Base-by-base conservation (phyloP, 2,888 invertebrate genomes). In the Drosophila limbata region DNA sequence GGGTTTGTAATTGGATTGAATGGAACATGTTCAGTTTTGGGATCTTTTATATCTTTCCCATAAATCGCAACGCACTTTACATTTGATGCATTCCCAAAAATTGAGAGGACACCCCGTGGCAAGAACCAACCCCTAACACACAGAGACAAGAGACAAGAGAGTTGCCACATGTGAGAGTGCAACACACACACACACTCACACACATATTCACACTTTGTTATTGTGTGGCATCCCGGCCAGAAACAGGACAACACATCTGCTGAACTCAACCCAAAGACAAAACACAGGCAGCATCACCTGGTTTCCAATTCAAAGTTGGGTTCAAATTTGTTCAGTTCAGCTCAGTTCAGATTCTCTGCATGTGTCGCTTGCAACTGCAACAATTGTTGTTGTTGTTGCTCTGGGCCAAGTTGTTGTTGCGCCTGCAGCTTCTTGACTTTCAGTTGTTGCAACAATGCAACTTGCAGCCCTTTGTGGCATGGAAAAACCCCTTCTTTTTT, bases 401-500 rank as follows among this genome's bases (percentile, higher is more conserved):
- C 60, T 63, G 56, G 51, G 17, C 37, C 45, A 51, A 79, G 74
- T 67, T 69, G 28, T 28, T 28, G 28, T 28, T 28, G 69, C 62
- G 73, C 65, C 81, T 60, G 77, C 79, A 82, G 83, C 84, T 88
- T 84, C 88, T 88, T 84, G 88, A 88, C 88, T 88, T 84, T 63
- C 52, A 21, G 31, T 19, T 40, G 53, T 25, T 25, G 57, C 48
- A 79, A 71, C 83, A 85, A 84, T 73, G 74, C 83, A 71, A 47
- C 48, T 11, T 55, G 69, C 51, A 68, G 62, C 67, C 67, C 70
- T 48, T 61, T 64, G 44, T 11, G 48, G 10, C 15, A 19, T 31
- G 39, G 17, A 42, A 25, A 59, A 53, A 51, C 42, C 67, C 62
- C 62, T 72, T 57, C 48, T 42, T 44, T 9, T 53, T 51, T 42